phyloP scores from a whole-genome alignment of 92 coral and sea anemone genomes.

The Desmophyllum pertusum region DNA sequence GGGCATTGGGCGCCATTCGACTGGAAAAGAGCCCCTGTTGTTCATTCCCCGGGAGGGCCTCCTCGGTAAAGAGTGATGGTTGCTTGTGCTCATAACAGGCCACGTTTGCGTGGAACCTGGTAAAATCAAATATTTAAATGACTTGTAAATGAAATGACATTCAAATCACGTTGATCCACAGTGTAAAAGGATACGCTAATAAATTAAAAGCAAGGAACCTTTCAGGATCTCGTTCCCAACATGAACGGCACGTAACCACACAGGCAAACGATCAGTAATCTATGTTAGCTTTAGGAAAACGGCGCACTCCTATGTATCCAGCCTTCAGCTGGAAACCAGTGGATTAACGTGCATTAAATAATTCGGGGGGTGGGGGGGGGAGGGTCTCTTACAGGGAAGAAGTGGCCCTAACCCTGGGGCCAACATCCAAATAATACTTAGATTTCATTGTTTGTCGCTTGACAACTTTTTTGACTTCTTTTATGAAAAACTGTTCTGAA shows the following conservation, averaged over 20 bases:
- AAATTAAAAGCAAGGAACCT: too few species aligned
- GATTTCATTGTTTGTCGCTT: too few species aligned
- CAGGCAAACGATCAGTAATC: too few species aligned
- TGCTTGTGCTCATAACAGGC: slow-evolving; percentile 10
- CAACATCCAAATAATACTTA: too few species aligned
- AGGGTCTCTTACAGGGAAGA: too few species aligned
- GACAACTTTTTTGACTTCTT: too few species aligned
- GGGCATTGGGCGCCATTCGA: slow-evolving; percentile 20
- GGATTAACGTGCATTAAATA: not conserved
- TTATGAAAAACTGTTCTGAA: too few species aligned
- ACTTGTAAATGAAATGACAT: not conserved
- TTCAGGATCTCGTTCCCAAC: too few species aligned
- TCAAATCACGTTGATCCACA: not conserved
- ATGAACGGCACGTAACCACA: too few species aligned
- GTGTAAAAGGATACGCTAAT: not conserved
- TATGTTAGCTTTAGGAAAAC: not conserved
- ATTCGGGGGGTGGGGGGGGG: too few species aligned
- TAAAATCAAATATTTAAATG: not conserved
- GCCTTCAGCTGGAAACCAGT: not conserved
- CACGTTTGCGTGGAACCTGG: slow-evolving; percentile 28
- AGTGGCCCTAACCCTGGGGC: too few species aligned
- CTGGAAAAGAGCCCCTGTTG: slow-evolving; percentile 37
- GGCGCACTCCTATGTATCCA: not conserved
- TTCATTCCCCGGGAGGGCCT: slow-evolving; percentile 14
- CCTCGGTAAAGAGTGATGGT: slow-evolving; percentile 15